phyloP scores from a whole-genome alignment of 2,113 vertebrate genomes.

The Salvelinus sp. region DNA sequence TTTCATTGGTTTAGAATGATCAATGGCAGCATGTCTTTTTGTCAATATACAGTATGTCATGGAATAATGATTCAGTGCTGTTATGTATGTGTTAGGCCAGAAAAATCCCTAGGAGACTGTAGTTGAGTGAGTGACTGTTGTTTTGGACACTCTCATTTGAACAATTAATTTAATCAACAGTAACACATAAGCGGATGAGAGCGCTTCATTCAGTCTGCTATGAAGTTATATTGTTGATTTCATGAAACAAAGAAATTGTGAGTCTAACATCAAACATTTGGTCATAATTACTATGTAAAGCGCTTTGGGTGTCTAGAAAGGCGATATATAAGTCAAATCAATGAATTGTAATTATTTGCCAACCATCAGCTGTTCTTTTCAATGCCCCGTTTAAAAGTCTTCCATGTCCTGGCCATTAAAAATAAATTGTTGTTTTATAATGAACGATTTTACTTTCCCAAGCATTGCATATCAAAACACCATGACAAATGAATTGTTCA shows the following conservation, averaged over 20 bases:
- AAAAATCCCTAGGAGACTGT: neutral
- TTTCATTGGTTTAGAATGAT: neutral
- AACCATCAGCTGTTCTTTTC: neutral
- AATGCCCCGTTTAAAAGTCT: neutral
- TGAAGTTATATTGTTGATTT: neutral
- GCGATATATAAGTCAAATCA: too few relatives aligned
- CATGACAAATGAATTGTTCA: neutral
- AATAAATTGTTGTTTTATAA: neutral
- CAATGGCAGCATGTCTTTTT: neutral
- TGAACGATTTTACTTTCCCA: neutral
- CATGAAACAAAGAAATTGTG: neutral
- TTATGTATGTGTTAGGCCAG: slow-evolving; percentile 12
- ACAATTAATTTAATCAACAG: slow-evolving; percentile 30
- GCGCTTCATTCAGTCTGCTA: neutral
- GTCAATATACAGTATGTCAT: slow-evolving; percentile 5
- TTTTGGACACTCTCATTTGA: slow-evolving; percentile 51
- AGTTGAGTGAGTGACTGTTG: slow-evolving; percentile 23
- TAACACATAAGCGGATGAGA: neutral
- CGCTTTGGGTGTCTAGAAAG: too few relatives aligned
- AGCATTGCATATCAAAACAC: neutral
- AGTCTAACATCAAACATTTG: neutral
- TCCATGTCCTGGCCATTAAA: neutral
- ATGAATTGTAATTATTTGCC: neutral
- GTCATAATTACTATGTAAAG: neutral
- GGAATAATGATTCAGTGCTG: neutral